Percentiles rank a stretch among this genome's conserved stretches.
Evolutionary conservation across 2,113 vertebrate genomes (phyloP).

Genomic region (Otis tarda): DNA sequence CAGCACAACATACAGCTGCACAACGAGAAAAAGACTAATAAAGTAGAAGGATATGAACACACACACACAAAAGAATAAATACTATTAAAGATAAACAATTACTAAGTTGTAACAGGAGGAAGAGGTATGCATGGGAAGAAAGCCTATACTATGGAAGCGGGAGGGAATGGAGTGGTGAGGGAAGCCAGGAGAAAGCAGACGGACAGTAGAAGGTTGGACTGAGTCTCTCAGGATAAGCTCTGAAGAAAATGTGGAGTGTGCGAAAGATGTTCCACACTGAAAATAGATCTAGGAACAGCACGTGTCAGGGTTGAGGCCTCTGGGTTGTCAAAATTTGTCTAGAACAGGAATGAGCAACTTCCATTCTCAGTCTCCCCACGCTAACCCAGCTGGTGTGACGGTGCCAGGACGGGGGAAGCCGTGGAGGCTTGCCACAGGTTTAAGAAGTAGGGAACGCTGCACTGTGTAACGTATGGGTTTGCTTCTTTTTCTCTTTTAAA

Average conservation of each 20-base stretch:
- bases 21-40: background rate
- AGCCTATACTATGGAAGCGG: background rate
- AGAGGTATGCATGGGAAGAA: background rate
- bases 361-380: background rate
- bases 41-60: background rate
- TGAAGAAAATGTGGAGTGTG: background rate
- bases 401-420: background rate
- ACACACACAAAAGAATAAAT: background rate
- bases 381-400: background rate
- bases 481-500: background rate
- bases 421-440: rapidly evolving
- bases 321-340: background rate
- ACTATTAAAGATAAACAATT: background rate
- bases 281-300: background rate
- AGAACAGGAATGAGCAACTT: background rate
- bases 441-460: background rate
- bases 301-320: background rate
- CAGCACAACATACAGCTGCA: background rate
- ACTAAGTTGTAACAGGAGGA: background rate
- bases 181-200: background rate
- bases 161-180: background rate
- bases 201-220: background rate
- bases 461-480: background rate
- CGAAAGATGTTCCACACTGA: background rate
- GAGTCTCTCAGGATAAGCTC: background rate